Conservation (phyloP, 2,113 vertebrate species). For the Pelobates fuscus region DNA sequence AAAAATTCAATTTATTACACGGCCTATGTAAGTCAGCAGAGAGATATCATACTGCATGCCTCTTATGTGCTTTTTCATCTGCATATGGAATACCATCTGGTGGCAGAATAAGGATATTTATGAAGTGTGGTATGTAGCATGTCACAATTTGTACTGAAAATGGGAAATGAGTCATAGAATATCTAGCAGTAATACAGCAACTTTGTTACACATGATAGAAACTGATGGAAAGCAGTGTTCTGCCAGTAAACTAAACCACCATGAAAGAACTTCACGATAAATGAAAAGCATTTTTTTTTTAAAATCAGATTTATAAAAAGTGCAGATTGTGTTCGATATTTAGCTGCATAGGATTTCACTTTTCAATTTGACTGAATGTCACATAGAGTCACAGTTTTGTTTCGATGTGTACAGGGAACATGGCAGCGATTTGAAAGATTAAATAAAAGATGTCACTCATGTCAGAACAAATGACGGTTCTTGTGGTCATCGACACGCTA, state of each 20-base stretch:
- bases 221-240: conserved; percentile 13
- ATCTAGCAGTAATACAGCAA: background rate
- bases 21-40: background rate
- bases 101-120: conserved; percentile 3
- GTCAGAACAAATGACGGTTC: conserved; percentile 39
- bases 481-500: conserved; percentile 30
- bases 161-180: background rate
- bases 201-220: conserved; percentile 27
- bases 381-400: conserved; percentile 7
- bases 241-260: conserved; percentile 16
- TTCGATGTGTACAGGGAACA: conserved; percentile 19
- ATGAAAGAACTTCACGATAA: conserved; percentile 4
- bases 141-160: conserved; percentile 12
- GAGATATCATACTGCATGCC: background rate
- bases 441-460: conserved; percentile 42
- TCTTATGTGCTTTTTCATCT: background rate
- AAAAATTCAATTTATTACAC: background rate
- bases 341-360: conserved; percentile 5
- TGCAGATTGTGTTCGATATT: conserved; percentile 14
- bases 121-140: background rate
- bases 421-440: conserved; percentile 28
- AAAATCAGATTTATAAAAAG: conserved; percentile 6
- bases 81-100: conserved; percentile 9
- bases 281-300: conserved; percentile 16
- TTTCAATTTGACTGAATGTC: conserved; percentile 19